These are phyloP conservation scores for Zophobas atratus DNA, from an alignment of 1,140 invertebrate species.

Conservation along the genomic window DNA sequence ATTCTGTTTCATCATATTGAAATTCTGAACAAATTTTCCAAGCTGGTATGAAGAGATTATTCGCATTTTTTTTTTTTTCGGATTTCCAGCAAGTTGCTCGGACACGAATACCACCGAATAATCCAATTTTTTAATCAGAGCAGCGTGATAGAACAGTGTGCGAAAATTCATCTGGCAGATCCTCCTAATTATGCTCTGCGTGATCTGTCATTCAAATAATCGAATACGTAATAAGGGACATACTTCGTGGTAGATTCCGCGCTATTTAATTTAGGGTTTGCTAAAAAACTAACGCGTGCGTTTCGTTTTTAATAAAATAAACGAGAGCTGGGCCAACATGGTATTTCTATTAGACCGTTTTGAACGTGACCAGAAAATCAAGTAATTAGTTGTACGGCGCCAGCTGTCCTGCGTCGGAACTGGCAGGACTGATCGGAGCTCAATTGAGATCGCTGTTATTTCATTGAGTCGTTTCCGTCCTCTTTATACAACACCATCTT, in stretches of 20 bases:
- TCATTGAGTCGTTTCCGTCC: slow-evolving; percentile 48
- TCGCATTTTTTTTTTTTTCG: too few species aligned
- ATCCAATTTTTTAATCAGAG: too few species aligned
- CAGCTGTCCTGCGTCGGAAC: slow-evolving; percentile 55
- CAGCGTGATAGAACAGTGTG: too few species aligned
- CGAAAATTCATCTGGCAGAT: background rate
- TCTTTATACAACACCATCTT: slow-evolving; percentile 47
- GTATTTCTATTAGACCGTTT: slow-evolving; percentile 60
- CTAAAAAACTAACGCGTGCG: slow-evolving; percentile 38
- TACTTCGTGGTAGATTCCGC: slow-evolving; percentile 16
- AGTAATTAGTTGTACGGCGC: slow-evolving; percentile 62
- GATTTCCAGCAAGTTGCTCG: too few species aligned
- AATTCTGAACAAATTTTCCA: too few species aligned
- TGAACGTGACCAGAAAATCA: slow-evolving; percentile 62
- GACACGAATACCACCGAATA: too few species aligned
- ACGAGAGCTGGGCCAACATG: slow-evolving; percentile 53
- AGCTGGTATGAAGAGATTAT: too few species aligned
- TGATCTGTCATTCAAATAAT: slow-evolving; percentile 25
- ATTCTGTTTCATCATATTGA: too few species aligned
- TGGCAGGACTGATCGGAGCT: slow-evolving; percentile 45
- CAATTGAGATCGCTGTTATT: slow-evolving; percentile 52
- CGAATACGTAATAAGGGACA: slow-evolving; percentile 14
- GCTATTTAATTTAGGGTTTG: slow-evolving; percentile 37
- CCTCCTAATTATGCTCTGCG: slow-evolving; percentile 27
- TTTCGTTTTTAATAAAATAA: slow-evolving; percentile 58